A percentile compares a stretch with the other conserved stretches of the same genome.
Conservation (phyloP, 37 sponge, comb jelly and placozoan species). For the Spongilla lacustris region DNA sequence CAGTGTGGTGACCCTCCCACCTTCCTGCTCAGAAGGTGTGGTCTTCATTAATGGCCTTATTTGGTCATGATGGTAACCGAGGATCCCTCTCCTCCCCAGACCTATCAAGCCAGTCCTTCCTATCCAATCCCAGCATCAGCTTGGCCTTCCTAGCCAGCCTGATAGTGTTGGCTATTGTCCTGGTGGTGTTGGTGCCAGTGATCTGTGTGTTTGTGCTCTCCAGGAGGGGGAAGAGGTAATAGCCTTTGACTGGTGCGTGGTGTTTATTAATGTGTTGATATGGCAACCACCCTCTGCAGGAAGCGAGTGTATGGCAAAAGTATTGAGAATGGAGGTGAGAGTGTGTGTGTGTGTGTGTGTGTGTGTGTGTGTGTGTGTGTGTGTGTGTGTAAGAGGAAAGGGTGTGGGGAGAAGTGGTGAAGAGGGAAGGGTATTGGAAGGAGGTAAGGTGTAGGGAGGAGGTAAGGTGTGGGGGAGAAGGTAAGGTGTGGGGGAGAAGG, state of each 20-base stretch:
- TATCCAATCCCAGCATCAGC: slow-evolving; percentile 25
- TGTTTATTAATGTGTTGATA: neutral
- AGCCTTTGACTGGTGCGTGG: neutral
- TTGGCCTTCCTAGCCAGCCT: slow-evolving; percentile 7
- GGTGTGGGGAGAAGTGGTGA: too few species aligned
- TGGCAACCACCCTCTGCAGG: neutral
- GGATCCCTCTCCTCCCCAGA: neutral
- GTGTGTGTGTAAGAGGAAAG: neutral
- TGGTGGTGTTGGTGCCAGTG: neutral
- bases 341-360: neutral
- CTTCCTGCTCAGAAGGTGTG: neutral
- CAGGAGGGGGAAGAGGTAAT: slow-evolving; percentile 3
- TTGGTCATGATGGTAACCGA: neutral
- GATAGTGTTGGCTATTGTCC: slow-evolving; percentile 2
- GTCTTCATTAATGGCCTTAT: neutral
- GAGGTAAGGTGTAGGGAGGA: too few species aligned
- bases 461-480: too few species aligned
- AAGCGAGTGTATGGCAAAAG: neutral
- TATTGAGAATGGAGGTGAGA: neutral
- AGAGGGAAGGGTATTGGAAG: too few species aligned
- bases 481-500: too few species aligned
- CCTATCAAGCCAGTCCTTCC: slow-evolving; percentile 14
- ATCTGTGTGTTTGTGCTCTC: slow-evolving; percentile 7
- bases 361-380: neutral
- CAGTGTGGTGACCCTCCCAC: neutral